A percentile compares a stretch with the other conserved stretches of the same genome.
Conservation (phyloP, 23 tunicate species). For the Corella eumyota region DNA sequence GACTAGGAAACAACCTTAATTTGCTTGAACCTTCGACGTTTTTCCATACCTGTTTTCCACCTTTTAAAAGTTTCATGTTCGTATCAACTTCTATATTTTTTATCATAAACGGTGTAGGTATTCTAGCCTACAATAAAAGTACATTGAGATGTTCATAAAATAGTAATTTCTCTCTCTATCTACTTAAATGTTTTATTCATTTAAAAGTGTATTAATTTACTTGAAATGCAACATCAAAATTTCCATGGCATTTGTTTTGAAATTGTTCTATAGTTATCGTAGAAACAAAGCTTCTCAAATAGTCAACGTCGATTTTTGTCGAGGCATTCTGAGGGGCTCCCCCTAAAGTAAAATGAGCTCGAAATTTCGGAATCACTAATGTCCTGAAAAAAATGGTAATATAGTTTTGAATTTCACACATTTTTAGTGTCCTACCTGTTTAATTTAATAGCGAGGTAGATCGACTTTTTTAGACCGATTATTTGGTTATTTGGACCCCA, state of each 20-base stretch:
- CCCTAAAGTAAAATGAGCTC: background rate
- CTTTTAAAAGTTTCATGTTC: too few species aligned
- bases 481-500: constrained; percentile 30
- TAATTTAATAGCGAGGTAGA: constrained; percentile 9
- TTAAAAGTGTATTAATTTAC: background rate
- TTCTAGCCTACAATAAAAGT: too few species aligned
- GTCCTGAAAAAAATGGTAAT: background rate
- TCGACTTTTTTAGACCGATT: constrained; percentile 8
- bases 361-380: background rate
- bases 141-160: too few species aligned
- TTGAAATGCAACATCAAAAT: constrained; percentile 13
- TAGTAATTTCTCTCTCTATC: too few species aligned
- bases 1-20: too few species aligned
- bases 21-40: too few species aligned
- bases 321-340: too few species aligned
- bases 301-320: background rate
- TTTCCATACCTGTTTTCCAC: too few species aligned
- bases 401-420: background rate
- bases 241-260: constrained; percentile 1
- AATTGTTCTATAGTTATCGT: constrained; percentile 1
- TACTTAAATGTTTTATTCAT: too few species aligned
- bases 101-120: too few species aligned
- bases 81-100: too few species aligned
- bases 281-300: background rate
- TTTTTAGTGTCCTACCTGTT: constrained; percentile 14